Conservation (phyloP, 2,888 invertebrate genomes). For the Epinotia brunnichana region DNA sequence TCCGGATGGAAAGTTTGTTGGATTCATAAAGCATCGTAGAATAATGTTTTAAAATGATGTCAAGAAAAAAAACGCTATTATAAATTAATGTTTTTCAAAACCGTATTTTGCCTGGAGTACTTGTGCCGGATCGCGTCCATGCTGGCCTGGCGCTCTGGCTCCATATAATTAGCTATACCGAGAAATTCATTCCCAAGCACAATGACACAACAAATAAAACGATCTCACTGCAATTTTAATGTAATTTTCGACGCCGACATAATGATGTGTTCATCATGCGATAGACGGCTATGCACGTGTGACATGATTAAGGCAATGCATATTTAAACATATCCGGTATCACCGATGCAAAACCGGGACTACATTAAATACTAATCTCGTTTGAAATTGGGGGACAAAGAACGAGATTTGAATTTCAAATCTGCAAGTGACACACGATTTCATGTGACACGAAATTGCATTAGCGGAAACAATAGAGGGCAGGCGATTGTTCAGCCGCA, state of each 20-base stretch:
- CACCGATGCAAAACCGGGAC: conserved; percentile 30
- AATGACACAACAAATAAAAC: conserved; percentile 44
- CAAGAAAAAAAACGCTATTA: no score
- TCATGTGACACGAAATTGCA: conserved; percentile 54
- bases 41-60: no score
- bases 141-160: conserved; percentile 35
- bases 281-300: conserved; percentile 22
- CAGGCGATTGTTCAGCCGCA: conserved; percentile 32
- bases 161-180: conserved; percentile 43
- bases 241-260: conserved; percentile 39
- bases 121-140: conserved; percentile 22
- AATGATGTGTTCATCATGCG: conserved; percentile 10
- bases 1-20: no score
- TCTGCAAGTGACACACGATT: conserved; percentile 62
- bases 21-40: no score
- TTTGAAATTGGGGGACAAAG: conserved; percentile 47
- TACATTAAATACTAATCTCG: conserved; percentile 46
- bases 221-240: conserved; percentile 43
- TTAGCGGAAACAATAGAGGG: conserved; percentile 42
- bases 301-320: conserved; percentile 38
- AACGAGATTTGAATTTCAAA: conserved; percentile 74
- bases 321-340: conserved; percentile 34
- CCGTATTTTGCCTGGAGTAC: no score
- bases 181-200: conserved; percentile 42
- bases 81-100: no score